Evolutionary conservation across 2,888 invertebrate genomes (phyloP).

Genomic region (Tipula confusa): DNA sequence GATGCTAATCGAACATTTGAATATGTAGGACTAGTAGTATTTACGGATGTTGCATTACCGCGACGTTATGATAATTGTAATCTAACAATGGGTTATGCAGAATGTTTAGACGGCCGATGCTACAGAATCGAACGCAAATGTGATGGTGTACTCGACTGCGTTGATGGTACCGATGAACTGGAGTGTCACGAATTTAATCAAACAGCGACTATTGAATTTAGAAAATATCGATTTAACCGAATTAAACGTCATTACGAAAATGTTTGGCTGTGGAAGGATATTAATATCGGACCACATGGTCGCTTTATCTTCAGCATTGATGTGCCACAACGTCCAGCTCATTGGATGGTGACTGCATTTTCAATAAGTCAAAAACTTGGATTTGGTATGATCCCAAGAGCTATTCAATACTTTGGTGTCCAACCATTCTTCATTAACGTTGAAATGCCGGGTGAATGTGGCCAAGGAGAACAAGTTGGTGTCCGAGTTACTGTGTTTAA

Average conservation of each 20-base stretch:
- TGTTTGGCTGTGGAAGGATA: constrained; percentile 93
- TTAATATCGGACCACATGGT: constrained; percentile 88
- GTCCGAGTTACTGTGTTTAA: constrained; percentile 91
- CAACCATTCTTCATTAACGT: constrained; percentile 93
- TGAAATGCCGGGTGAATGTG: constrained; percentile 78
- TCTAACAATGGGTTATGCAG: constrained; percentile 63
- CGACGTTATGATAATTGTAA: constrained; percentile 68
- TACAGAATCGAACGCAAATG: constrained; percentile 71
- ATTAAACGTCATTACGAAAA: constrained; percentile 89
- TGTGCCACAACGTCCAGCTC: constrained; percentile 78
- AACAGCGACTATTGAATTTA: constrained; percentile 67
- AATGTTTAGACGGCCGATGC: constrained; percentile 80
- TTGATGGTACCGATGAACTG: constrained; percentile 80
- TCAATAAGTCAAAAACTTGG: constrained; percentile 83
- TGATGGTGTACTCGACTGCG: constrained; percentile 72
- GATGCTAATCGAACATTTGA: constrained; percentile 93
- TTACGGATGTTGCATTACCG: constrained; percentile 80
- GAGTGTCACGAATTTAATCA: constrained; percentile 64
- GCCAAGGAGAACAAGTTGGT: constrained; percentile 91
- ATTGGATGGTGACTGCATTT: constrained; percentile 92
- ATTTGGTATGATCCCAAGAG: constrained; percentile 77
- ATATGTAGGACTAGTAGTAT: constrained; percentile 82
- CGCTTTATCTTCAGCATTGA: constrained; percentile 80
- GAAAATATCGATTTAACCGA: constrained; percentile 77
- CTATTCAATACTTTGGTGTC: constrained; percentile 82